A percentile compares a stretch with the other conserved stretches of the same genome.
phyloP scores from a whole-genome alignment of 2,113 vertebrate genomes.

The Ochotona curzoniae region DNA sequence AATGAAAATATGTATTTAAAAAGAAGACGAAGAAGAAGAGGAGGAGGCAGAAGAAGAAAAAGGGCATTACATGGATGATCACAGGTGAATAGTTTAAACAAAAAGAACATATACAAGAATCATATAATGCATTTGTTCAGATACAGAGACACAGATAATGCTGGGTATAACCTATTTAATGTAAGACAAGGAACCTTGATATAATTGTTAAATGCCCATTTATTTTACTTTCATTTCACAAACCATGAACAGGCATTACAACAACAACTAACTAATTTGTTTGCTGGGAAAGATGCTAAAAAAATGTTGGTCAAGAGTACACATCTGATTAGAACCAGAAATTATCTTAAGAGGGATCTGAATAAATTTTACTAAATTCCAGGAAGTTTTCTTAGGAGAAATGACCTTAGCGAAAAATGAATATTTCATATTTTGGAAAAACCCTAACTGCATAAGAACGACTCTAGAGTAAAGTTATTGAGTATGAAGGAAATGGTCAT shows the following conservation, averaged over 20 bases:
- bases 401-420: conserved; percentile 39
- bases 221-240: neutral
- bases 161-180: neutral
- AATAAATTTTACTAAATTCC: neutral
- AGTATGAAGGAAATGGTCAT: neutral
- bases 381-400: conserved; percentile 40
- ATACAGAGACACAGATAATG: neutral
- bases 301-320: neutral
- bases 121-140: neutral
- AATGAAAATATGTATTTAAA: no score
- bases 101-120: neutral
- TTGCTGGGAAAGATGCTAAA: conserved; percentile 21
- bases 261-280: neutral
- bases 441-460: conserved; percentile 6
- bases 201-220: neutral
- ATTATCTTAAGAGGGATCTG: neutral
- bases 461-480: neutral
- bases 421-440: conserved; percentile 56
- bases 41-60: no score
- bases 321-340: neutral
- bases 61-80: no score
- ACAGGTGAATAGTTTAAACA: no score
- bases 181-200: neutral
- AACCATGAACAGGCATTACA: neutral
- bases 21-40: no score